phyloP scores from a whole-genome alignment of 2,888 invertebrate genomes.

The Phorcus lineatus region DNA sequence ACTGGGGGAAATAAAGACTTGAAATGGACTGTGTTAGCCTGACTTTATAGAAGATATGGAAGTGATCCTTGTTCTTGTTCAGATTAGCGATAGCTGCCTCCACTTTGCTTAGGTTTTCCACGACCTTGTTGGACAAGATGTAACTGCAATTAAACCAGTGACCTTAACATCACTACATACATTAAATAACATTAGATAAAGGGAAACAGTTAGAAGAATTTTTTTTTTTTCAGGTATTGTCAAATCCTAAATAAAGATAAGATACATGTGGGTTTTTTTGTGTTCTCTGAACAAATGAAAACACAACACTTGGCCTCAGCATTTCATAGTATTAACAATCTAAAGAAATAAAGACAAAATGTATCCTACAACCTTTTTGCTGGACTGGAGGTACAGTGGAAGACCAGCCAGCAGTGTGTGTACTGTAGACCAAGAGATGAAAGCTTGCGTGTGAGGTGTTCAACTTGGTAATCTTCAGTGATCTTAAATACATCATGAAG shows the following conservation, averaged over 20 bases:
- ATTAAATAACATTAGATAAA: no score
- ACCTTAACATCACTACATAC: no score
- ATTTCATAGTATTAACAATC: no score
- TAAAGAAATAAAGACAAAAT: no score
- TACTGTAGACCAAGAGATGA: constrained; percentile 51
- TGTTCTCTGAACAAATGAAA: no score
- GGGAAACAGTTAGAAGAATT: no score
- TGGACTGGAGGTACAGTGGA: constrained; percentile 22
- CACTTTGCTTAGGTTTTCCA: constrained; percentile 45
- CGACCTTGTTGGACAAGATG: constrained; percentile 40
- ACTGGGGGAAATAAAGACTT: no score
- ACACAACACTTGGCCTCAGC: no score
- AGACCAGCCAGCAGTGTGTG: constrained; percentile 50
- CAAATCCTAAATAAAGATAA: no score
- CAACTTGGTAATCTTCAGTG: constrained; percentile 42
- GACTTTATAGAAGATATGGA: constrained; percentile 5
- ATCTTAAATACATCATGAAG: constrained; percentile 43
- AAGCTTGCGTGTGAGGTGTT: constrained; percentile 46
- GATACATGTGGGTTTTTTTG: no score
- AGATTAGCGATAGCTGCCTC: constrained; percentile 48
- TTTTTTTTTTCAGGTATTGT: no score
- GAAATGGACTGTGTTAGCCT: background rate
- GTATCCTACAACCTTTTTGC: background rate
- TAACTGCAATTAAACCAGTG: constrained; percentile 36
- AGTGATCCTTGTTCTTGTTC: constrained; percentile 21